phyloP scores from a whole-genome alignment of 2,797 vertebrate species.

The Sebastiscus tertius region DNA sequence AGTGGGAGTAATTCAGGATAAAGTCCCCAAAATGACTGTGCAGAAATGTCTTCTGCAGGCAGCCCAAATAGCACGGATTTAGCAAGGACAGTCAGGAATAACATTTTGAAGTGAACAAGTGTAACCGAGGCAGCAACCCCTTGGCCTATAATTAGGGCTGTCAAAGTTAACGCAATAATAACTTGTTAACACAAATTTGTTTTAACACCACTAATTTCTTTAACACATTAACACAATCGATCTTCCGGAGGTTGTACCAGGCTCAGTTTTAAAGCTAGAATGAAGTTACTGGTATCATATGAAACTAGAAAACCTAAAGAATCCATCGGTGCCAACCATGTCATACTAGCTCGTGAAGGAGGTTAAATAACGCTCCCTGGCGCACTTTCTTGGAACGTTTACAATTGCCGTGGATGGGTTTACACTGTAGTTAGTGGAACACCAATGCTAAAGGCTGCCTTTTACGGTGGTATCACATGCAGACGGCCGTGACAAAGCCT shows the following conservation, averaged over 20 bases:
- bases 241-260: neutral
- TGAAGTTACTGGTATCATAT: neutral
- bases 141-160: neutral
- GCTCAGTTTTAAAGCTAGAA: neutral
- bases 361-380: neutral
- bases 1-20: conserved; percentile 53
- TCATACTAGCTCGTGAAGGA: neutral
- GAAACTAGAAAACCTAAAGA: neutral
- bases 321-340: rapidly evolving
- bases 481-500: rapidly evolving
- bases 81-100: conserved; percentile 4
- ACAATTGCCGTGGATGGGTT: too few species aligned
- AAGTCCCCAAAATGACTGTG: conserved; percentile 43
- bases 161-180: neutral
- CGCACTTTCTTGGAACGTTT: too few species aligned
- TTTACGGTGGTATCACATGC: too few species aligned
- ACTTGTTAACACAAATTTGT: neutral
- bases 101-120: conserved; percentile 4
- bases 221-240: neutral
- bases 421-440: too few species aligned
- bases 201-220: neutral
- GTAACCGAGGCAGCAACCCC: neutral
- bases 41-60: conserved; percentile 24
- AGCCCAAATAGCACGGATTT: neutral
- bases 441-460: too few species aligned